Conservation (phyloP, 2,888 invertebrate species). For the Phyllotreta striolata region DNA sequence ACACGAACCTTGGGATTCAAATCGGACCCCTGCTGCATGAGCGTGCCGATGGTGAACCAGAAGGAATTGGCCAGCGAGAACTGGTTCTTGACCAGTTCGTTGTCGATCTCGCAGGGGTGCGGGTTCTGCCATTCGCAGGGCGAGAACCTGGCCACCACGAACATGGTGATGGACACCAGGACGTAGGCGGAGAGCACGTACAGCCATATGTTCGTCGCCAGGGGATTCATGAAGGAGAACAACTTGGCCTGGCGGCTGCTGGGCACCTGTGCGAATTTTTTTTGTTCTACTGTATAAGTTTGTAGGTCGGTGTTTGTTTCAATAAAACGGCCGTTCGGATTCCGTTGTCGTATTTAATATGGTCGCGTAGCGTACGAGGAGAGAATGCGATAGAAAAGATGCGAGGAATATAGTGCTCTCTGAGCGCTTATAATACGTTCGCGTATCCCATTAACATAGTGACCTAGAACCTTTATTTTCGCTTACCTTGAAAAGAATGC, state of each 20-base stretch:
- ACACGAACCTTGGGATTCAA: conserved; percentile 79
- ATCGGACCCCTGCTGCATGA: conserved; percentile 86
- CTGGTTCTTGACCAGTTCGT: conserved; percentile 75
- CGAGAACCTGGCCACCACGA: conserved; percentile 80
- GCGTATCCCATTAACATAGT: conserved; percentile 21
- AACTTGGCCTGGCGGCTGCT: conserved; percentile 73
- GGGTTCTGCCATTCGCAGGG: conserved; percentile 84
- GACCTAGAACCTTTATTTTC: conserved; percentile 26
- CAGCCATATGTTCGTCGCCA: conserved; percentile 87
- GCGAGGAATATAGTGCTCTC: not conserved
- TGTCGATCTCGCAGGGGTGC: conserved; percentile 72
- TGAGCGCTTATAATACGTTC: not conserved
- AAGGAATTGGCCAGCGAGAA: conserved; percentile 85
- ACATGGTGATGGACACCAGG: conserved; percentile 79
- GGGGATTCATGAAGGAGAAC: conserved; percentile 88
- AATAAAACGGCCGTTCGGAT: no score
- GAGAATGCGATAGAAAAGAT: no score
- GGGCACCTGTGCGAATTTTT: no score
- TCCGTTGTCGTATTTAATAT: not conserved
- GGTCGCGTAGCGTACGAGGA: no score
- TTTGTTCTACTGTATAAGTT: no score
- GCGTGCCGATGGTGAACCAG: conserved; percentile 89
- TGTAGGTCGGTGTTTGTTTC: no score
- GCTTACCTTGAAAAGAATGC: conserved; percentile 82
- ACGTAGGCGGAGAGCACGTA: conserved; percentile 83